Evolutionary conservation across 2,113 vertebrate species (phyloP).

Genomic region (Chloropsis cyanopogon): DNA sequence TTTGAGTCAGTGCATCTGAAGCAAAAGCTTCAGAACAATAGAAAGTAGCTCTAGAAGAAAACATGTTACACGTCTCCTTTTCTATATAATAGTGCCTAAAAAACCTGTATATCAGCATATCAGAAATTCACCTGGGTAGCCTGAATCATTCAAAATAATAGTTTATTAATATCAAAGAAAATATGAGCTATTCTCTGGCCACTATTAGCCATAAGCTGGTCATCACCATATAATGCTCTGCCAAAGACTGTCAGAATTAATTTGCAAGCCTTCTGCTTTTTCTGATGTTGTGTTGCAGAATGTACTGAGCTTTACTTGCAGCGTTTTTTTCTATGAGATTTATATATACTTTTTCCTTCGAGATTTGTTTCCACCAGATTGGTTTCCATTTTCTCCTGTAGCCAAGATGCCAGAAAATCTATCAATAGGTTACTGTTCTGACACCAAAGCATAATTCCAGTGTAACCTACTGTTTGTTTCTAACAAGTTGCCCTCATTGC

Average conservation of each 20-base stretch:
- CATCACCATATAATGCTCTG: neutral
- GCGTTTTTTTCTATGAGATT: neutral
- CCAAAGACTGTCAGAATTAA: neutral
- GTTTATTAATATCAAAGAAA: neutral
- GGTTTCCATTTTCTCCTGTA: neutral
- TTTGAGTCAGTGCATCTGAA: neutral
- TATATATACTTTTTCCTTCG: neutral
- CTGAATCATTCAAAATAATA: neutral
- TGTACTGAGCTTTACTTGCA: neutral
- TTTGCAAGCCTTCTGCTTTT: neutral
- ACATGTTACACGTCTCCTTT: neutral
- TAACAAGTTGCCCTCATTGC: neutral
- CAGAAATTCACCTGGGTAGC: neutral
- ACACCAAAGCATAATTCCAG: neutral
- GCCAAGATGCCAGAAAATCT: neutral
- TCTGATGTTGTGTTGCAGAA: neutral
- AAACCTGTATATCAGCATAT: neutral
- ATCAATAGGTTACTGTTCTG: neutral
- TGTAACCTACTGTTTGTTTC: neutral
- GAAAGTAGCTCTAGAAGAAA: neutral
- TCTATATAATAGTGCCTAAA: neutral
- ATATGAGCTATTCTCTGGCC: neutral
- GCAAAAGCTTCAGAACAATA: neutral
- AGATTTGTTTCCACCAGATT: neutral
- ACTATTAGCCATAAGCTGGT: neutral